A percentile compares a stretch with the other conserved stretches of the same genome.
These are phyloP conservation scores for Tanypteryx hageni DNA, from an alignment of 2,888 invertebrate genomes.

Conservation along the genomic window DNA sequence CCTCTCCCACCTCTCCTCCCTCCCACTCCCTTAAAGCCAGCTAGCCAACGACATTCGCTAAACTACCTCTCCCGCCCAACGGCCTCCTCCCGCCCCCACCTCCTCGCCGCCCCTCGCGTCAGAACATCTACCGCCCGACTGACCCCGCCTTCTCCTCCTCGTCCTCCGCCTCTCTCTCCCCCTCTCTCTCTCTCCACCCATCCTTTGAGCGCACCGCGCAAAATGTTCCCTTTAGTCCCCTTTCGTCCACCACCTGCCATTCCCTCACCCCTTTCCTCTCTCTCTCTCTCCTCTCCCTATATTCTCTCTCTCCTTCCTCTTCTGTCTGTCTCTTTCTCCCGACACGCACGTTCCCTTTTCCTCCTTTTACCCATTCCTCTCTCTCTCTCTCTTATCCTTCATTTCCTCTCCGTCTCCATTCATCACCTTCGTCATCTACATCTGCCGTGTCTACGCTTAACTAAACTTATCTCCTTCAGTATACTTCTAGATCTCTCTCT, in stretches of 20 bases:
- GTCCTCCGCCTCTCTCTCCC: neutral
- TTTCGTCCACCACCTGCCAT: constrained; percentile 9
- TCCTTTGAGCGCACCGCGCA: neutral
- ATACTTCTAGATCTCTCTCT: neutral
- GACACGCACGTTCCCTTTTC: no score
- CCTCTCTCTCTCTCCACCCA: neutral
- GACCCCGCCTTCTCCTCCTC: neutral
- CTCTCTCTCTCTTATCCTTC: neutral
- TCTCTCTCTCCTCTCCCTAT: no score
- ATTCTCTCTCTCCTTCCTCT: no score
- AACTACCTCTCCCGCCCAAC: neutral
- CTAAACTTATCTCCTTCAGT: neutral
- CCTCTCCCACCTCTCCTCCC: neutral
- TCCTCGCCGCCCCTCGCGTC: neutral
- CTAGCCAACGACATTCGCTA: neutral
- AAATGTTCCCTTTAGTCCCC: neutral
- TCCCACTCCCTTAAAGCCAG: neutral
- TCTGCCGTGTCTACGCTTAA: neutral
- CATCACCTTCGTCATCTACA: neutral
- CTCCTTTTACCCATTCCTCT: neutral
- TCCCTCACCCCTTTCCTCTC: no score
- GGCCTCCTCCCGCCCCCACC: neutral
- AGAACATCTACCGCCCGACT: neutral
- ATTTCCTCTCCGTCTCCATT: neutral
- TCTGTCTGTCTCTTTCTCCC: no score